These are phyloP conservation scores for Xenopus laevis DNA, from an alignment of 2,113 vertebrate genomes.

Conservation along the genomic window DNA sequence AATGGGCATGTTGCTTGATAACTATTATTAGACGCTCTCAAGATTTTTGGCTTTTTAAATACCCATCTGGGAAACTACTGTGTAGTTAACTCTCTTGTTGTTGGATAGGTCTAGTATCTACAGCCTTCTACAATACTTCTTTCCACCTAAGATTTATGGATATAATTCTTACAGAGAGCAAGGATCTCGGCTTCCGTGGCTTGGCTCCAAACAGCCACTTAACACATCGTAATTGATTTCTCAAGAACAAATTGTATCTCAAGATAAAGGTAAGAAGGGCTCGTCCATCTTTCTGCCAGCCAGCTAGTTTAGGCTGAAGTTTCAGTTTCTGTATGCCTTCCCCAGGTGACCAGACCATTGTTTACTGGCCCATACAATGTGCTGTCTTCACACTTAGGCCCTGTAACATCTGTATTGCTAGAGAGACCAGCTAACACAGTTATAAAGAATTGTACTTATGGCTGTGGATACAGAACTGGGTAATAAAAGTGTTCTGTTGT, in stretches of 20 bases:
- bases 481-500: too few relatives aligned
- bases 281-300: conserved; percentile 33
- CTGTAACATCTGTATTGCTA: too few relatives aligned
- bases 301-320: not conserved
- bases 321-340: too few relatives aligned
- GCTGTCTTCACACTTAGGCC: not conserved
- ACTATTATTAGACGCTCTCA: conserved; percentile 34
- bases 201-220: conserved; percentile 43
- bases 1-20: conserved; percentile 13
- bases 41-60: conserved; percentile 3
- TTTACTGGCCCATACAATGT: not conserved
- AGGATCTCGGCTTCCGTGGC: conserved; percentile 29
- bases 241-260: conserved; percentile 31
- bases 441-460: too few relatives aligned
- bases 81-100: conserved; percentile 15
- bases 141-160: conserved; percentile 28
- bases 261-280: conserved; percentile 31
- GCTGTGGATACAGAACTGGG: too few relatives aligned
- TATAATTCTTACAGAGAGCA: conserved; percentile 17
- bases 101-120: conserved; percentile 12
- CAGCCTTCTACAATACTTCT: not conserved
- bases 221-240: conserved; percentile 43
- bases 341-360: not conserved
- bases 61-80: conserved; percentile 8
- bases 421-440: too few relatives aligned